Evolutionary conservation across 2,113 vertebrate species (phyloP).

Genomic region (Bufo gargarizans): DNA sequence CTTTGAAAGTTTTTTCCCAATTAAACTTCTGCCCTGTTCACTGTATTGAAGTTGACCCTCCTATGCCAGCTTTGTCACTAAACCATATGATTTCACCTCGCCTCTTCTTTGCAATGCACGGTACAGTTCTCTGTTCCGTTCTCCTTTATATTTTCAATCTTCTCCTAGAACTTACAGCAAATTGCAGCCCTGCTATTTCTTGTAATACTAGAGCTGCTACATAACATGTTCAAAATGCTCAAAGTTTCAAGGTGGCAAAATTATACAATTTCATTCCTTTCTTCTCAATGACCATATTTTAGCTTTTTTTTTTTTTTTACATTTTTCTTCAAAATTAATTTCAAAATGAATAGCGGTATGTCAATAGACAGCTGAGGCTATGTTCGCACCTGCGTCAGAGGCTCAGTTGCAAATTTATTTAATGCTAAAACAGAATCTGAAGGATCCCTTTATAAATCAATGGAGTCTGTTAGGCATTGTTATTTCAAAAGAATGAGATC

Average conservation of each 20-base stretch:
- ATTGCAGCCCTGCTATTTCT: background rate
- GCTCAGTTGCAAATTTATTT: too few relatives aligned
- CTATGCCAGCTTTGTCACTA: slow-evolving; percentile 19
- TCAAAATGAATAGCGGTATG: background rate
- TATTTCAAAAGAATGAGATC: too few relatives aligned
- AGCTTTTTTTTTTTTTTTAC: background rate
- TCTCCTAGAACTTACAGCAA: slow-evolving; percentile 23
- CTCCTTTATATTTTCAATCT: slow-evolving; percentile 23
- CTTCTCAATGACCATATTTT: background rate
- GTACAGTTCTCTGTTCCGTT: background rate
- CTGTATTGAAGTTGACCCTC: slow-evolving; percentile 34
- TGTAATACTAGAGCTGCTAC: too few relatives aligned
- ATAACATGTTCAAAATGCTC: background rate
- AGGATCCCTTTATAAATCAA: too few relatives aligned
- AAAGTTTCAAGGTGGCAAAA: background rate
- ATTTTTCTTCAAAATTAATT: background rate
- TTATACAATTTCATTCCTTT: background rate
- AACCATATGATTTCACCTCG: slow-evolving; percentile 34
- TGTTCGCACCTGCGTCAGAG: too few relatives aligned
- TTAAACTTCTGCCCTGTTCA: slow-evolving; percentile 35
- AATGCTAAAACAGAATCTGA: too few relatives aligned
- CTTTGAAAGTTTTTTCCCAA: slow-evolving; percentile 34
- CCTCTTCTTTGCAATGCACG: background rate
- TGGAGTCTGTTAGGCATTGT: too few relatives aligned
- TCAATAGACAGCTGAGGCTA: background rate